Conservation (phyloP, 2,888 invertebrate genomes). For the Lycophotia porphyrea region DNA sequence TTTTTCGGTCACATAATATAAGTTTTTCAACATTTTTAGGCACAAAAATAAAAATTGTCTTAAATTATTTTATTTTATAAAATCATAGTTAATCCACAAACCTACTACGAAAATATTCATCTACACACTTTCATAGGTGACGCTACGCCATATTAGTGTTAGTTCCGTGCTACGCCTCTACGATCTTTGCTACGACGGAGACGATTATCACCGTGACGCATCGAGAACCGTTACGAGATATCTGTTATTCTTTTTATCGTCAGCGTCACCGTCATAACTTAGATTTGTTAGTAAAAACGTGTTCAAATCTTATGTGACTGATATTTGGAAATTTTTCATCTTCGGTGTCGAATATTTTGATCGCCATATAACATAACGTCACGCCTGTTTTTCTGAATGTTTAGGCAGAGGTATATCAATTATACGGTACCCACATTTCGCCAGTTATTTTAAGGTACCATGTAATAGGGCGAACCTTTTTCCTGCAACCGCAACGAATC, state of each 20-base stretch:
- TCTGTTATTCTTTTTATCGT: constrained; percentile 7
- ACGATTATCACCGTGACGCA: constrained; percentile 14
- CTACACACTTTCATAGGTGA: not conserved
- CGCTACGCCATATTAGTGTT: constrained; percentile 28
- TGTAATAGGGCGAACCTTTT: not conserved
- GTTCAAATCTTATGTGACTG: constrained; percentile 12
- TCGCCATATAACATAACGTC: not conserved
- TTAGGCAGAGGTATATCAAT: not conserved
- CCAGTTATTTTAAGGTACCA: not conserved
- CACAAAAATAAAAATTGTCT: not conserved
- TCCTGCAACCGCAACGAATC: not conserved
- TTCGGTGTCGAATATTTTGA: not conserved
- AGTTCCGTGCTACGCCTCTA: constrained; percentile 41
- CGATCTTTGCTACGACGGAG: constrained; percentile 42
- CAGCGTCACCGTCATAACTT: constrained; percentile 5
- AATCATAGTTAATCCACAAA: not conserved
- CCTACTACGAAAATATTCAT: constrained; percentile 4
- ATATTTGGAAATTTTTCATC: not conserved
- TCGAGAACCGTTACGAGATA: not conserved
- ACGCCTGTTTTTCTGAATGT: not conserved
- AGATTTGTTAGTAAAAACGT: constrained; percentile 3
- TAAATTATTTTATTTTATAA: not conserved
- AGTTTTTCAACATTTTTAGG: not conserved
- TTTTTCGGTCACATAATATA: not conserved
- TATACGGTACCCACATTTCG: not conserved